phyloP scores from a whole-genome alignment of 2,113 vertebrate genomes.

The Vicugna pacos region DNA sequence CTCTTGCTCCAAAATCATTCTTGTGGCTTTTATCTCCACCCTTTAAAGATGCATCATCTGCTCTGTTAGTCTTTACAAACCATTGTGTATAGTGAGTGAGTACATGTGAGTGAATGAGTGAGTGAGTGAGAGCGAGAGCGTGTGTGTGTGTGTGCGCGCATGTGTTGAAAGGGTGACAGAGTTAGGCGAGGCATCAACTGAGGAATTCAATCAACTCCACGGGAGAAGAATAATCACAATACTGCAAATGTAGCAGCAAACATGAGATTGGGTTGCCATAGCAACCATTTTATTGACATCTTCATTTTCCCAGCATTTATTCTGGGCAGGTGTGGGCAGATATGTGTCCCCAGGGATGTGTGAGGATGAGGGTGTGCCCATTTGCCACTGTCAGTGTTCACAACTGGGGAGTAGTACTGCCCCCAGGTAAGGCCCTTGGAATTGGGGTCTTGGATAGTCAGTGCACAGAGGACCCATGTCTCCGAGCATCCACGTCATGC shows the following conservation, averaged over 20 bases:
- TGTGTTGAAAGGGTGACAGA: not conserved
- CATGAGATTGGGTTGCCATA: slow-evolving; percentile 35
- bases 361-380: not conserved
- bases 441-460: not conserved
- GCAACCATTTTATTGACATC: slow-evolving; percentile 72
- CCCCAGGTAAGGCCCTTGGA: not conserved
- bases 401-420: not conserved
- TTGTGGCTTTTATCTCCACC: not conserved
- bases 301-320: slow-evolving; percentile 61
- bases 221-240: not conserved
- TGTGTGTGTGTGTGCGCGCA: not conserved
- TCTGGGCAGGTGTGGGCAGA: slow-evolving; percentile 61
- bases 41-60: not conserved
- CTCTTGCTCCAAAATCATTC: not conserved
- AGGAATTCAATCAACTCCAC: not conserved
- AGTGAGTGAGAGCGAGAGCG: no score
- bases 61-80: not conserved
- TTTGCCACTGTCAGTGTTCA: not conserved
- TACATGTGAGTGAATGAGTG: not conserved
- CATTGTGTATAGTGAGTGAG: not conserved
- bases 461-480: not conserved
- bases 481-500: fast-evolving
- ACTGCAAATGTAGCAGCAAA: not conserved
- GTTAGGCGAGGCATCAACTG: not conserved
- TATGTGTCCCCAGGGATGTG: not conserved